These are phyloP conservation scores for sheep (Ovis aries) DNA, from an alignment of 2,113 vertebrate species.

Conservation along the genomic window ARS-UI_Ramb_v3.0 NC_056054.1:121808501-121809000, in stretches of 20 bases:
- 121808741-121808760: conserved; percentile 36
- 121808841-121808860: conserved; percentile 29
- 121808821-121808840: not conserved
- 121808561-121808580: not conserved
- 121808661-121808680: not conserved
- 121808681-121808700: not conserved
- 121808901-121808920: not conserved
- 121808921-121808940: not conserved
- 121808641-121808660: not conserved
- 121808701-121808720: not conserved
- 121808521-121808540: not conserved
- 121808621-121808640: not conserved
- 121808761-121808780: conserved; percentile 52
- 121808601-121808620: not conserved
- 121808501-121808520: not conserved
- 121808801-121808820: not conserved
- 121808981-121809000: not conserved
- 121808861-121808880: conserved; percentile 44
- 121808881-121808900: not conserved
- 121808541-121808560: not conserved
- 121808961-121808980: not conserved
- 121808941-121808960: conserved; percentile 32
- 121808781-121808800: conserved; percentile 26
- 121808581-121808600: not conserved
- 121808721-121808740: not conserved